Conservation (phyloP, 2,797 vertebrate species). For the Leptodactylus fallax region DNA sequence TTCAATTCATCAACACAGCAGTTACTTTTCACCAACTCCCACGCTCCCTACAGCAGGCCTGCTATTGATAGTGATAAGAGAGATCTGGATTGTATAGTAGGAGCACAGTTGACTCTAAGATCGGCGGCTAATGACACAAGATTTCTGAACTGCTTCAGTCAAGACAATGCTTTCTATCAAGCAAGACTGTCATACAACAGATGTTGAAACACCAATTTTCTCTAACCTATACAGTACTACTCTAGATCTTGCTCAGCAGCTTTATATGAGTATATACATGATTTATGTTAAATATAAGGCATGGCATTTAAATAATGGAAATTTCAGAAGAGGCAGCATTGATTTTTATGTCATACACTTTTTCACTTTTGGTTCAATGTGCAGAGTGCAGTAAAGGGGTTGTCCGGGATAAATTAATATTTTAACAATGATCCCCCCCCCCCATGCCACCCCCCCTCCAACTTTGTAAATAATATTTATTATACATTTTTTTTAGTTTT, state of each 20-base stretch:
- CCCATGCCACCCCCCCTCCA: too few relatives aligned
- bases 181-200: not conserved
- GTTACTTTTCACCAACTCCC: slow-evolving; percentile 6
- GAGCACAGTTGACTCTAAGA: not conserved
- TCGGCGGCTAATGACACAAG: not conserved
- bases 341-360: not conserved
- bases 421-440: too few relatives aligned
- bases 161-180: not conserved
- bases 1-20: slow-evolving; percentile 44
- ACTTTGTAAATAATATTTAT: too few relatives aligned
- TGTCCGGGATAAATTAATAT: too few relatives aligned
- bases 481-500: too few relatives aligned
- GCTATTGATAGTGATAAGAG: slow-evolving; percentile 41
- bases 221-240: not conserved
- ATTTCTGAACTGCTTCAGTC: not conserved
- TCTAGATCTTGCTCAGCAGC: not conserved
- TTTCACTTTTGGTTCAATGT: too few relatives aligned
- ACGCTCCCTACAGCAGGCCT: not conserved
- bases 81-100: not conserved
- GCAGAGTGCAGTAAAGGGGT: too few relatives aligned
- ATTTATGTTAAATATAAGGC: not conserved
- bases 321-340: not conserved
- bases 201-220: not conserved
- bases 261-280: too few relatives aligned
- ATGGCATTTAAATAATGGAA: not conserved